phyloP scores from a whole-genome alignment of 2,797 vertebrate genomes.

The Neopelma chrysocephalum region DNA sequence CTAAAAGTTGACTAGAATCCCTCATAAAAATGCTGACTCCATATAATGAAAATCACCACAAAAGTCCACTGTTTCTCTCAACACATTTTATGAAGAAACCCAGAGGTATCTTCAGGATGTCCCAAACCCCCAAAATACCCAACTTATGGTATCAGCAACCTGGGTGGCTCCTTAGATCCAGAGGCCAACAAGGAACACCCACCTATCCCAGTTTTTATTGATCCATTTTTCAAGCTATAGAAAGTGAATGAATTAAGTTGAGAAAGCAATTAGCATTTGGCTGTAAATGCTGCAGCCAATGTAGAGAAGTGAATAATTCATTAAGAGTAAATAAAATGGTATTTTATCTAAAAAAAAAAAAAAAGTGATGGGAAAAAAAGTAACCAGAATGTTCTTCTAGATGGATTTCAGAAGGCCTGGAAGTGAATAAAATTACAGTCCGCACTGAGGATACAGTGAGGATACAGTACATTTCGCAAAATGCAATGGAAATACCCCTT shows the following conservation, averaged over 20 bases:
- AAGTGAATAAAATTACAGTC: background rate
- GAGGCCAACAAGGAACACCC: background rate
- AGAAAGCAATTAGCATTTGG: background rate
- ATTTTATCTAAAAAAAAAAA: background rate
- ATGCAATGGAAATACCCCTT: background rate
- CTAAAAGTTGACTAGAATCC: background rate
- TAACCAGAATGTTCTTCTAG: background rate
- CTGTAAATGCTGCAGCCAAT: background rate
- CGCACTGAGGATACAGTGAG: background rate
- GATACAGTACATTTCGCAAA: background rate
- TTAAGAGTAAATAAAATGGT: background rate
- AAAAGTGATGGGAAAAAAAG: background rate
- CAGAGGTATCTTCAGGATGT: background rate
- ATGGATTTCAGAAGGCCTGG: background rate
- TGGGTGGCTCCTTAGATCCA: background rate
- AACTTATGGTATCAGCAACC: rapidly evolving
- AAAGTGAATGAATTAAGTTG: background rate
- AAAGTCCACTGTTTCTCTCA: background rate
- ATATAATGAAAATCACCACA: background rate
- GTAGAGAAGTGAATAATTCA: background rate
- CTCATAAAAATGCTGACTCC: background rate
- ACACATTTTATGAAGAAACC: background rate
- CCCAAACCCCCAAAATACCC: background rate
- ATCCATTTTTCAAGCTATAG: background rate
- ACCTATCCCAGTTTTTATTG: background rate